Base-by-base conservation (phyloP, 2,797 vertebrate species). In the Varecia variegata region DNA sequence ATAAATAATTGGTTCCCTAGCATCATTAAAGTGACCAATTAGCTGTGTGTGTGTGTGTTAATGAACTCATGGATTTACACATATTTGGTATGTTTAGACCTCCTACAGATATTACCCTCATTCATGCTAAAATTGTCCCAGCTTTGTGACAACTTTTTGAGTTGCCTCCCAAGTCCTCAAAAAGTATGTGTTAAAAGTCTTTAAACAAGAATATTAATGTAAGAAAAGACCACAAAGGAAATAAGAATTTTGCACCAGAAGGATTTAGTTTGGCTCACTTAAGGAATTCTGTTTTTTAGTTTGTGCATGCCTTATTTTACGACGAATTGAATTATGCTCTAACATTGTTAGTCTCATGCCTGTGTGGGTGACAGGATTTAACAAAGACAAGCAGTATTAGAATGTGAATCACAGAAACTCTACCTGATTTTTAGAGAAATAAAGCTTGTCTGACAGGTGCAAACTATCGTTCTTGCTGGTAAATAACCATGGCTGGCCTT, bases 261-360 rank as follows among this genome's bases (percentile, higher is more conserved):
- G 38, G 58, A 71, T 74, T 88, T 88, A 76, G 6, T 67, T 43
- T 60, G 73, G 27, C 58, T 92, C 15, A 8, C 20, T 50, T 58
- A 73, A 73, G 25, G 23, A 60, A 86, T 62, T 91, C 80, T 81
- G 10, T 88, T 82, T 65, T 79, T 8, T 62, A 43, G 40, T 62
- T 85, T 77, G 32, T 65, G 27, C n/a, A 25, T 38, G 43, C 21
- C 0, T 11, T 74, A 65, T 80, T 87, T 87, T 47, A 32, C 30
- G 90, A 65, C 54, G 81, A 96, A 85, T 47, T 21, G 38, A 94
- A 92, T 56, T 80, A 40, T 73, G 23, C 17, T 71, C 68, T 90
- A 65, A 38, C 76, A 56, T 54, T 71, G 5, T 90, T 89, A 40
- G 68, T 65, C 79, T 85, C 80, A 7, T 32, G 20, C 50, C 58